A percentile compares a stretch with the other conserved stretches of the same genome.
phyloP scores from a whole-genome alignment of 1,140 invertebrate species.

The Hesperophylax magnus region DNA sequence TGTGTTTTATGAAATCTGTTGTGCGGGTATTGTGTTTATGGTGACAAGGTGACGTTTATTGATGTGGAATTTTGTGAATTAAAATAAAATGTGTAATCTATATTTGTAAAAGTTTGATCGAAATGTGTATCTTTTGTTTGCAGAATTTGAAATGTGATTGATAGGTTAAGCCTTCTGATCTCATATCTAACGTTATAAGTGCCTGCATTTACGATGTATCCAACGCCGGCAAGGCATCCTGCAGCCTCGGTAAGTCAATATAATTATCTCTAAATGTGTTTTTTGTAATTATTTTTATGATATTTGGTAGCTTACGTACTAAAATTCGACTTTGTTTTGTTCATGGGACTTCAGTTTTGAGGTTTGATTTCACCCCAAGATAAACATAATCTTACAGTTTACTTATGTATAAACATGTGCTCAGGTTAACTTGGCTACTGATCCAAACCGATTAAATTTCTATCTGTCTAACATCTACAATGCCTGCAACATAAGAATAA shows the following conservation, averaged over 20 bases:
- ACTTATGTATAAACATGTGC: constrained; percentile 36
- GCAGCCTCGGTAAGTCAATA: constrained; percentile 72
- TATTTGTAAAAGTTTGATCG: constrained; percentile 37
- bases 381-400: constrained; percentile 5
- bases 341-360: not conserved
- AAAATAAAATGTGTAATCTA: constrained; percentile 34
- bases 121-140: constrained; percentile 24
- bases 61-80: constrained; percentile 42
- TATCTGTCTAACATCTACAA: too few species aligned
- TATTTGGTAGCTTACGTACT: too few species aligned
- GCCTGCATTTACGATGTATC: constrained; percentile 66
- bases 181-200: constrained; percentile 45
- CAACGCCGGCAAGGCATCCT: constrained; percentile 74
- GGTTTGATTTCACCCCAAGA: not conserved
- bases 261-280: not conserved
- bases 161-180: constrained; percentile 45
- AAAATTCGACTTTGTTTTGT: not conserved
- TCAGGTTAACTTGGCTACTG: not conserved
- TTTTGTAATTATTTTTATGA: too few species aligned
- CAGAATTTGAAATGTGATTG: constrained; percentile 44
- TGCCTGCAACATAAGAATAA: too few species aligned
- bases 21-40: constrained; percentile 50
- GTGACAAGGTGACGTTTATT: constrained; percentile 51
- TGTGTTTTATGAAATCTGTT: constrained; percentile 44
- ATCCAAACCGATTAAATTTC: too few species aligned